Evolutionary conservation across 2,113 vertebrate species (phyloP).

Genomic region (Lethenteron reissneri): DNA sequence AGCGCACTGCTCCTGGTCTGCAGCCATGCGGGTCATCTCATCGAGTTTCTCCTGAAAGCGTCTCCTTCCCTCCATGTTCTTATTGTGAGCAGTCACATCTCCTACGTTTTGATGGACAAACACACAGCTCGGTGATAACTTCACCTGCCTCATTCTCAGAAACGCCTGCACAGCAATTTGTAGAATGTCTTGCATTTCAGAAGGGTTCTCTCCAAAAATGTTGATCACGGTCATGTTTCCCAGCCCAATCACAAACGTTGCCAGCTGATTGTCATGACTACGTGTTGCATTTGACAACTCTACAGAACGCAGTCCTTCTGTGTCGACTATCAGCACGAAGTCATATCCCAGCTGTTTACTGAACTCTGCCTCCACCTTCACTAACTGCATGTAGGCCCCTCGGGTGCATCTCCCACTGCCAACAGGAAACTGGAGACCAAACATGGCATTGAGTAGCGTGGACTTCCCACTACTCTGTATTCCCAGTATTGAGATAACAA

Average conservation of each 20-base stretch:
- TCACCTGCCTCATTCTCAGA: conserved; percentile 12
- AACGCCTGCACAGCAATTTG: conserved; percentile 16
- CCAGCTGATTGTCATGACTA: conserved; percentile 31
- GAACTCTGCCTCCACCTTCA: conserved; percentile 11
- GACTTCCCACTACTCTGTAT: conserved; percentile 41
- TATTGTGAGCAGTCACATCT: conserved; percentile 10
- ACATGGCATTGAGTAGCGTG: conserved; percentile 38
- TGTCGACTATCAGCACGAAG: conserved; percentile 14
- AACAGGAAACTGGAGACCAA: conserved; percentile 32
- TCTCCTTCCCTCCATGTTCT: conserved; percentile 12
- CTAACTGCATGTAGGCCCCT: conserved; percentile 26
- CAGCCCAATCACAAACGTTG: conserved; percentile 32
- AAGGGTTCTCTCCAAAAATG: conserved; percentile 14
- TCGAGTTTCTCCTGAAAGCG: conserved; percentile 12
- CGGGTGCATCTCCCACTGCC: conserved; percentile 19
- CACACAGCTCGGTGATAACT: conserved; percentile 12
- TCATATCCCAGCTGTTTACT: conserved; percentile 23
- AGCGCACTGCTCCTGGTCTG: background rate
- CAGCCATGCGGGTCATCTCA: conserved; percentile 10
- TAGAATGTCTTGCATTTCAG: conserved; percentile 15
- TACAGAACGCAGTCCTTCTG: conserved; percentile 14
- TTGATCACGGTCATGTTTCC: conserved; percentile 25
- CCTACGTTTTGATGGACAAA: conserved; percentile 15
- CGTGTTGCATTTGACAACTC: conserved; percentile 10
- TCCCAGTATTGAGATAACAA: conserved; percentile 31